Evolutionary conservation across 2,888 invertebrate species (phyloP), one percentile per base, ranked within the genome.

Genomic region (Geotrupes spiniger): DNA sequence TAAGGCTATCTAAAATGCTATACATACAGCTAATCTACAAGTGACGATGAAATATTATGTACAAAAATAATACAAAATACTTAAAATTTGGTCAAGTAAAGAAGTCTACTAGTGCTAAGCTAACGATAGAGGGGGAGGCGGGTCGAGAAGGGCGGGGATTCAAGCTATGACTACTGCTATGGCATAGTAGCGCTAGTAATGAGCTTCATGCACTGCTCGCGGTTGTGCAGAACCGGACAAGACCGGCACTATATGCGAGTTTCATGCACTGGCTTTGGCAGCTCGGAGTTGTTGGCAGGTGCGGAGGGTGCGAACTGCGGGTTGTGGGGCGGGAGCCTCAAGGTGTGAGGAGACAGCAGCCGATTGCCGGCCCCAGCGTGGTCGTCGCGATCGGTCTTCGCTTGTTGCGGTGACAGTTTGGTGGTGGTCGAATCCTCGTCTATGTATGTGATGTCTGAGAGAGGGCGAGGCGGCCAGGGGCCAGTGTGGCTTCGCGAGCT

Each of bases 361-460:
- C 68, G 69, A 63, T 73, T 72, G 45, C 41, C 54, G 53, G 46
- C 67, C 53, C 63, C 63, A 61, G 61, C 63, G 51, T 60, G 64
- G 58, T 71, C 71, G 59, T 68, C 68, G 56, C 66, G 64, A 50
- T 71, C 70, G 62, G 62, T 70, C 66, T 68, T 68, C 65, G 62
- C 59, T 48, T 63, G 65, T 58, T 68, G 70, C 54, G 70, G 66
- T 60, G 70, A 67, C 63, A 68, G 56, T 64, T 69, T 68, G 57
- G 60, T 65, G 55, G 67, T 64, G 54, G 69, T 60, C 56, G 70
- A 68, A 61, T 74, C 73, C 70, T 74, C 72, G 64, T 74, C 71
- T 65, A 75, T 71, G 71, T 84, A 90, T 69, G 87, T 87, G 83
- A 89, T 85, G 84, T 90, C 90, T 69, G 84, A 83, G 68, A 87